Evolutionary conservation across 2,888 invertebrate species (phyloP), one percentile per base, ranked within the genome.

Genomic region (Caradrina clavipalpis): DNA sequence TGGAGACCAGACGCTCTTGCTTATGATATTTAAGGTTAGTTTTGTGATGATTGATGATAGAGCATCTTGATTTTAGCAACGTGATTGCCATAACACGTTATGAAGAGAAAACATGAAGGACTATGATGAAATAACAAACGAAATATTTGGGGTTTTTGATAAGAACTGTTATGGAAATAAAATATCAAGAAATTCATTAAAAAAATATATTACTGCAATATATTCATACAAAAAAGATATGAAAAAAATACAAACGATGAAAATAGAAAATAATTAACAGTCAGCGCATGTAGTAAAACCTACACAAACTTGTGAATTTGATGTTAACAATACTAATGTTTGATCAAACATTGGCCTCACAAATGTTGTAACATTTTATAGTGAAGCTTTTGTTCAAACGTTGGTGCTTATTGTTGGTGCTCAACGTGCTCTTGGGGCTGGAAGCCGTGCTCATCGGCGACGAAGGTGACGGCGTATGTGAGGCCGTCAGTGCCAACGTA

Each of bases 21-120:
- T 98, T 53, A 97, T 97, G 72, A 97, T 98, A 79, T 97, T 98
- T 89, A 97, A 97, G 90, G 98, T 98, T 10, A 49, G 71, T 59
- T n/a, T 0, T 19, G 15, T 42, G 8, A 42, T 42, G 15, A 11
- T 15, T 42, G 2, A 42, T 42, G 42, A 15, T 1, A 0, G 42
- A 15, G 42, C 31, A 6, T 26, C 26, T 26, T 26, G 26, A 26
- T 4, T 31, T 31, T 7, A 31, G 7, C 31, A 7, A 31, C n/a
- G n/a, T 26, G 26, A 31, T 31, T 31, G 4, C 31, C 31, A 4
- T 31, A 31, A 31, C 31, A 31, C 1, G 6, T 3, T 35, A 42
- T 15, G 13, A 1, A 13, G 42, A 42, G 15, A 42, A 15, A 15
- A 42, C 2, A 2, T n/a, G n/a, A n/a, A n/a, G n/a, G n/a, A n/a